Percentiles rank a stretch among this genome's conserved stretches.
Conservation (phyloP, 1,140 invertebrate species). For the Drosophila orena region DNA sequence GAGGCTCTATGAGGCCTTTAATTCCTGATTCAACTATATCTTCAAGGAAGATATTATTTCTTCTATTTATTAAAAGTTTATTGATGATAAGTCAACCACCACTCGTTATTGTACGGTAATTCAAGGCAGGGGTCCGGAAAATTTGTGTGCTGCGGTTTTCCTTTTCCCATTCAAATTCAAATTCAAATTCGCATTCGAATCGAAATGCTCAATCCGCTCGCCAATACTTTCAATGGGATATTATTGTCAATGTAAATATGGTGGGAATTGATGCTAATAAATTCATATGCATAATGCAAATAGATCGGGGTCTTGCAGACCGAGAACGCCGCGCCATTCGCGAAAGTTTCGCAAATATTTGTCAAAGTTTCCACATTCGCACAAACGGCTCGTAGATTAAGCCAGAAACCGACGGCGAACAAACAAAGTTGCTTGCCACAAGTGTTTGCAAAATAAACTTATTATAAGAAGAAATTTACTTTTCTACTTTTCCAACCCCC, state of each 20-base stretch:
- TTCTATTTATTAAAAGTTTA: not conserved
- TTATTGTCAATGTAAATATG: constrained; percentile 70
- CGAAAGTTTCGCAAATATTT: constrained; percentile 80
- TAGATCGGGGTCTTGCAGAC: constrained; percentile 50
- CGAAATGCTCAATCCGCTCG: constrained; percentile 21
- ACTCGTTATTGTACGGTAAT: constrained; percentile 5
- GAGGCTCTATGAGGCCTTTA: too few species aligned
- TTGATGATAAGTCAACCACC: not conserved
- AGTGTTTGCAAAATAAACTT: constrained; percentile 84
- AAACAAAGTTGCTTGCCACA: constrained; percentile 84
- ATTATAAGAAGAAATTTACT: constrained; percentile 84
- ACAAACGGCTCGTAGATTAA: constrained; percentile 83
- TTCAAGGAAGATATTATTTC: not conserved
- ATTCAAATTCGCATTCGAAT: constrained; percentile 22
- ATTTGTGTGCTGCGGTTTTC: constrained; percentile 36
- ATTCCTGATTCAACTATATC: too few species aligned
- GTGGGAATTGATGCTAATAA: constrained; percentile 72
- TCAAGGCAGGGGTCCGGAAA: constrained; percentile 1
- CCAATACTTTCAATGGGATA: constrained; percentile 48
- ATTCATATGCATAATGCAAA: constrained; percentile 81
- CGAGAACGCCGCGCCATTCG: constrained; percentile 46
- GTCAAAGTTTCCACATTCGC: constrained; percentile 83
- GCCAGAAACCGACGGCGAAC: constrained; percentile 71
- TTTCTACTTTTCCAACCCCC: constrained; percentile 33
- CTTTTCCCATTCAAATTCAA: constrained; percentile 33